Conservation (phyloP, 2,113 vertebrate species). For the Promerops cafer region DNA sequence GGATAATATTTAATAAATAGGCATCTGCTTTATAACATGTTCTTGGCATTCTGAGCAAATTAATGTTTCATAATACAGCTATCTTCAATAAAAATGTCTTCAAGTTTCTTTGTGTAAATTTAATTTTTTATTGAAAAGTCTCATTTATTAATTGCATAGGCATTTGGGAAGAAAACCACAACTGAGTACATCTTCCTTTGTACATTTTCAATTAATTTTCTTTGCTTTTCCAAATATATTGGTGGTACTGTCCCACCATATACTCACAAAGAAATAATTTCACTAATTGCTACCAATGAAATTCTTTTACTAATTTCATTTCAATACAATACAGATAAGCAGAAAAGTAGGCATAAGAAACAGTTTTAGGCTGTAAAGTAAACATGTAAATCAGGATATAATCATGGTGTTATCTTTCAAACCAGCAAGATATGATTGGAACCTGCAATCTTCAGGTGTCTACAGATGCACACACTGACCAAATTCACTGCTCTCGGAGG, state of each 20-base stretch:
- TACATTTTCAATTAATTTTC: neutral
- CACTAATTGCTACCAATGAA: neutral
- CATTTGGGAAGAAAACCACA: neutral
- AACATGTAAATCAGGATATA: neutral
- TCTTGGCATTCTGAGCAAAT: neutral
- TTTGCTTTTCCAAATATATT: neutral
- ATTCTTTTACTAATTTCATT: neutral
- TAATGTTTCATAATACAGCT: neutral
- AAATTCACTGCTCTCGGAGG: neutral
- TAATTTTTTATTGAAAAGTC: neutral
- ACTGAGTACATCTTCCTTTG: neutral
- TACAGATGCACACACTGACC: neutral
- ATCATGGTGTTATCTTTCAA: neutral
- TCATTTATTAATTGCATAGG: neutral
- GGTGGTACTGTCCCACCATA: neutral
- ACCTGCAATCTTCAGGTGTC: neutral
- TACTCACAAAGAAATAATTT: neutral
- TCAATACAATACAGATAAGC: neutral
- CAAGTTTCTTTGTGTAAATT: neutral
- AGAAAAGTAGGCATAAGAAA: neutral
- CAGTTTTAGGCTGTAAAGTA: neutral
- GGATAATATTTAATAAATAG: constrained; percentile 1
- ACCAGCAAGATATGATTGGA: neutral
- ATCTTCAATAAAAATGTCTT: neutral
- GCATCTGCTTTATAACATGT: neutral